Conservation (phyloP, 2,888 invertebrate species). For the Holacanthella duospinosa region DNA sequence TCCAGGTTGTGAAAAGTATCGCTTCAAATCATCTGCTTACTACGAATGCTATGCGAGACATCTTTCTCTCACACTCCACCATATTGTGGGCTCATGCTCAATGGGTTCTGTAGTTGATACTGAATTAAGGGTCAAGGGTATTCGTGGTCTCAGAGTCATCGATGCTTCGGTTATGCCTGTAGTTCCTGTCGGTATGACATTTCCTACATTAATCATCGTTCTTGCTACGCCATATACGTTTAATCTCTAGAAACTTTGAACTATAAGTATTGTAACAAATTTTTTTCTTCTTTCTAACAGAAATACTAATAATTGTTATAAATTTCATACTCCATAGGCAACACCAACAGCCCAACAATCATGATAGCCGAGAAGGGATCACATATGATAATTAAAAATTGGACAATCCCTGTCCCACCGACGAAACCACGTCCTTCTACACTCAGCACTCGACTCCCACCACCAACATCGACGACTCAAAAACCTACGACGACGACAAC, state of each 20-base stretch:
- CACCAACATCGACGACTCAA: not conserved
- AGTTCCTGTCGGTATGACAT: not conserved
- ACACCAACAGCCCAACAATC: constrained; percentile 26
- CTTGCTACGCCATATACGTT: too few species aligned
- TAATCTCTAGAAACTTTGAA: too few species aligned
- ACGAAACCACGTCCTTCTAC: not conserved
- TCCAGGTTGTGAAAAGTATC: constrained; percentile 27
- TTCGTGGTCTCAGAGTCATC: not conserved
- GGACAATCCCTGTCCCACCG: constrained; percentile 6
- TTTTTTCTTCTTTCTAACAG: not conserved
- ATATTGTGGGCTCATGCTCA: constrained; percentile 25
- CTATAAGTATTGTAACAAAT: not conserved
- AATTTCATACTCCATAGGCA: too few species aligned
- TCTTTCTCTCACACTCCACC: constrained; percentile 26
- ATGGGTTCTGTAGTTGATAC: constrained; percentile 19
- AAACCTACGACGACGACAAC: not conserved
- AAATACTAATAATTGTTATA: not conserved
- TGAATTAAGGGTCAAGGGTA: constrained; percentile 2
- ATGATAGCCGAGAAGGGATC: constrained; percentile 25
- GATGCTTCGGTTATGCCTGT: constrained; percentile 10
- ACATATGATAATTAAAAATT: constrained; percentile 19
- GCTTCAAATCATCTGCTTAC: constrained; percentile 25
- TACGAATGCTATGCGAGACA: constrained; percentile 28
- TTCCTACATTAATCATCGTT: not conserved
- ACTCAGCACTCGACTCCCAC: not conserved